Base-by-base conservation (phyloP, 1,140 invertebrate genomes). In the Eurytemora carolleeae region DNA sequence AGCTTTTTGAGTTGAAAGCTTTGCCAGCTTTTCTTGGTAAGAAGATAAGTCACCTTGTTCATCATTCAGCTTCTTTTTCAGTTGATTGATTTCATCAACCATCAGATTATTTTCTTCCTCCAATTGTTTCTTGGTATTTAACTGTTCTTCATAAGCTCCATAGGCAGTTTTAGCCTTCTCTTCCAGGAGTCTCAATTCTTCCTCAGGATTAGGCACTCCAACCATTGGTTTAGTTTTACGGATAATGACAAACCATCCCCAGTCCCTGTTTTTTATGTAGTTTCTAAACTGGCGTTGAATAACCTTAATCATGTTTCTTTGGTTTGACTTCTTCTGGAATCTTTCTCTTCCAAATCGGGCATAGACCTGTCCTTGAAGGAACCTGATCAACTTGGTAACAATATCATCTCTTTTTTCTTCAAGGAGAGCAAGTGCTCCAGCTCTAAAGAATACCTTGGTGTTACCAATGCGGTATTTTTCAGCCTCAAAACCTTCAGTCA, bases 401-500 rank as follows among this genome's bases (percentile, higher is more conserved):
- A 93, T 90, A 71, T 98, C 94, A 76, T 99, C 96, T 83, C 96
- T 89, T 76, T 98, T 80, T 77, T 99, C 96, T 78, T 99, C 96
- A 82, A 99, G 90, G 77, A 92, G 88, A 90, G 95, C 96, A 78
- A 99, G 77, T 71, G 98, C 91, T 83, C 96, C 96, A 71, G 95
- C 95, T 71, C 94, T 87, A 89, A 99, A 98, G 86, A 98, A 98
- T 73, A 95, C 88, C 86, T 98, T 98, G 64, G 91, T 97, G 74
- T 84, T 84, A 78, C 94, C 94, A 73, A 97, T 76, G 71, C 91
- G 82, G 78, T 84, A 98, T 74, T 92, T 87, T 74, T 94, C 88
- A 66, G 81, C 76, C 70, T 93, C 87, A 74, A 97, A 77, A 12
- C 31, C 31, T 74, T 82, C 69, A 55, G 78, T 81, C 68, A 81